Conservation (phyloP, 1,140 invertebrate species). For the Tetragonula clypearis region DNA sequence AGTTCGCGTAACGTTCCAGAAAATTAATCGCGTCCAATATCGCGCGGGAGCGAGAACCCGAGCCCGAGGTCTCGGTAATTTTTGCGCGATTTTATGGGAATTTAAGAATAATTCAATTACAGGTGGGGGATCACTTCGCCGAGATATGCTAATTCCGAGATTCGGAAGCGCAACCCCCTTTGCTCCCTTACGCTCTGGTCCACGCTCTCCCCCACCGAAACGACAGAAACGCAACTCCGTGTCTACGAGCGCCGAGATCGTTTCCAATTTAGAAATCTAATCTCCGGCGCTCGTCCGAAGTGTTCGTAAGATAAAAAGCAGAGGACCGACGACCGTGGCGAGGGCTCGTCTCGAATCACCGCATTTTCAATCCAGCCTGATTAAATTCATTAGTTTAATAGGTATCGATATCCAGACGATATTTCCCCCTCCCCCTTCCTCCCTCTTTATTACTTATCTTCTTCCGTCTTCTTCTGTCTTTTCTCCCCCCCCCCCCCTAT, state of each 20-base stretch:
- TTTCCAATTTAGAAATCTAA: slow-evolving; percentile 82
- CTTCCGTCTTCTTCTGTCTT: not conserved
- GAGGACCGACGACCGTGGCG: slow-evolving; percentile 47
- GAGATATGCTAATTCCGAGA: slow-evolving; percentile 81
- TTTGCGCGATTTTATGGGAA: slow-evolving; percentile 82
- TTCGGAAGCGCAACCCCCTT: slow-evolving; percentile 49
- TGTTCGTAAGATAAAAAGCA: slow-evolving; percentile 67
- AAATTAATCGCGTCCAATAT: slow-evolving; percentile 81
- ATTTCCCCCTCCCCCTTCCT: slow-evolving; percentile 25
- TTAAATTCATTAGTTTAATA: slow-evolving; percentile 83
- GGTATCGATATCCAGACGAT: slow-evolving; percentile 80
- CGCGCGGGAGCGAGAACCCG: slow-evolving; percentile 34
- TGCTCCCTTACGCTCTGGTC: not conserved
- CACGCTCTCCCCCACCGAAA: not conserved
- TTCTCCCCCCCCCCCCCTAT: not conserved
- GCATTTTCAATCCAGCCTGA: slow-evolving; percentile 81
- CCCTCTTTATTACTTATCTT: slow-evolving; percentile 8
- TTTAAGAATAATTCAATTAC: slow-evolving; percentile 83
- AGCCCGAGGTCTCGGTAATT: slow-evolving; percentile 72
- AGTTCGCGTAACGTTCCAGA: slow-evolving; percentile 79
- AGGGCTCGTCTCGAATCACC: slow-evolving; percentile 69
- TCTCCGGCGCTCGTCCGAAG: slow-evolving; percentile 80
- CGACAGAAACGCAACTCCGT: slow-evolving; percentile 32
- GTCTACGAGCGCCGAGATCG: slow-evolving; percentile 57
- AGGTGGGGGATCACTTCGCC: slow-evolving; percentile 78